These are phyloP conservation scores for mouse (Mus musculus) DNA, from an alignment of 2,113 vertebrate species.

Conservation along the genomic window GRCm39 chr13:36032001-36032500, in stretches of 20 bases:
- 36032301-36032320: neutral
- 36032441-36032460: neutral
- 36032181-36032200: neutral
- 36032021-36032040: neutral
- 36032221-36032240: neutral
- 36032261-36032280: neutral
- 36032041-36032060: neutral
- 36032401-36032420: neutral
- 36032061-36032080: neutral
- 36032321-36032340: neutral
- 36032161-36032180: neutral
- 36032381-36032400: too few relatives aligned
- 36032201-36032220: neutral
- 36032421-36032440: fast-evolving
- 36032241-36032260: neutral
- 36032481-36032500: neutral
- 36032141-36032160: neutral
- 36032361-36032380: neutral
- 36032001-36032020: too few relatives aligned
- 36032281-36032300: fast-evolving
- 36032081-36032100: neutral
- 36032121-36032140: neutral
- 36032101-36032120: neutral
- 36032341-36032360: neutral
- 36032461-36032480: neutral